Conservation (phyloP, 2,888 invertebrate species). For the Leptarthrus brevirostris region DNA sequence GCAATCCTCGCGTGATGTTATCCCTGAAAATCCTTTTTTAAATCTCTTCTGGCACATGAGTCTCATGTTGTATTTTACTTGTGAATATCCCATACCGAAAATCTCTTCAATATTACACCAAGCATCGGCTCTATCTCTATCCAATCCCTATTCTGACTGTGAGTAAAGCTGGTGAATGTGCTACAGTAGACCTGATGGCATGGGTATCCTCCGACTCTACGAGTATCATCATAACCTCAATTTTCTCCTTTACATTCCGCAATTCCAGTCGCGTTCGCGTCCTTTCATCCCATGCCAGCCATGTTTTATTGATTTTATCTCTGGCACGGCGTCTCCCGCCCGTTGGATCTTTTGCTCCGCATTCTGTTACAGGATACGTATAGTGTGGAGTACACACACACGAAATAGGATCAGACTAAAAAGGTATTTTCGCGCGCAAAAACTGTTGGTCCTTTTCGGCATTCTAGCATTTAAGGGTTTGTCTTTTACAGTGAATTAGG, state of each 20-base stretch:
- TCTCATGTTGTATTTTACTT: conserved; percentile 25
- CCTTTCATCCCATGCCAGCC: conserved; percentile 44
- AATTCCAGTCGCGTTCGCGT: conserved; percentile 43
- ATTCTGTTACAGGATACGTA: conserved; percentile 16
- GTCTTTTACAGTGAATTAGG: conserved; percentile 42
- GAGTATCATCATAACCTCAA: conserved; percentile 42
- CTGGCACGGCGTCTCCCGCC: conserved; percentile 9
- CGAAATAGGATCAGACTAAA: background rate
- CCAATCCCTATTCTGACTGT: background rate
- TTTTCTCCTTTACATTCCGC: conserved; percentile 47
- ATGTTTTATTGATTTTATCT: conserved; percentile 45
- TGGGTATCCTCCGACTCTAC: background rate
- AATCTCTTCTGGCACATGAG: conserved; percentile 21
- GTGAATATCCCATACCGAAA: conserved; percentile 26
- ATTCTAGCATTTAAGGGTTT: conserved; percentile 26
- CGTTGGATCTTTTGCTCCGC: background rate
- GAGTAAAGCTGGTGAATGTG: background rate
- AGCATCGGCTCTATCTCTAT: background rate
- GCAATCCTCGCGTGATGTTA: conserved; percentile 38
- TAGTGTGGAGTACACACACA: background rate
- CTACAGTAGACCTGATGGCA: background rate
- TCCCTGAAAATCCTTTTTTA: conserved; percentile 37
- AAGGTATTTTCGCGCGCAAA: conserved; percentile 28
- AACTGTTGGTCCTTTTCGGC: conserved; percentile 28
- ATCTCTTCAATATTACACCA: conserved; percentile 35